Evolutionary conservation across 1,140 invertebrate genomes (phyloP).

Genomic region (Apis cerana): DNA sequence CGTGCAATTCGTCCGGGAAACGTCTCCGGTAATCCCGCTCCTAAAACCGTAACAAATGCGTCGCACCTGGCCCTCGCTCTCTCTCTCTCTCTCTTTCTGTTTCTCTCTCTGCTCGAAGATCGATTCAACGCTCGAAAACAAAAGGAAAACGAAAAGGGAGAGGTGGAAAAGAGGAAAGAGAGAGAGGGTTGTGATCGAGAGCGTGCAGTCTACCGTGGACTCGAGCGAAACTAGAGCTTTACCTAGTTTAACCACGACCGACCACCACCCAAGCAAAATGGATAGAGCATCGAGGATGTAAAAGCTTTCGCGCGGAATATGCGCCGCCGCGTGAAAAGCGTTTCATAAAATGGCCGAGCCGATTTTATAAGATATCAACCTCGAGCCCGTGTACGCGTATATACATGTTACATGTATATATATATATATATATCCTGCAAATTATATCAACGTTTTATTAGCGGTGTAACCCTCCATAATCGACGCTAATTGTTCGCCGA

Average conservation of each 20-base stretch:
- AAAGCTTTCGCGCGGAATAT: slow-evolving; percentile 25
- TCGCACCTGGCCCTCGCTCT: slow-evolving; percentile 7
- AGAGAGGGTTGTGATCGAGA: slow-evolving; percentile 6
- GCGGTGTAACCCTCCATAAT: neutral
- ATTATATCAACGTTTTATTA: slow-evolving; percentile 2
- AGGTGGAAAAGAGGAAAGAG: neutral
- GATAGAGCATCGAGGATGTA: slow-evolving; percentile 10
- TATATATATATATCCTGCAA: too few relatives aligned
- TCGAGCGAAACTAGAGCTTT: slow-evolving; percentile 18
- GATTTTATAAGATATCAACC: slow-evolving; percentile 1
- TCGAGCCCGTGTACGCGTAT: neutral
- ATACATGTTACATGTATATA: neutral
- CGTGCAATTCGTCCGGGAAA: slow-evolving; percentile 6
- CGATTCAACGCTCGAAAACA: slow-evolving; percentile 16
- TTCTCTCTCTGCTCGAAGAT: neutral
- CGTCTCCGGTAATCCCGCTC: slow-evolving; percentile 10
- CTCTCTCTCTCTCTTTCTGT: neutral
- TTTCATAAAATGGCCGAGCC: slow-evolving; percentile 3
- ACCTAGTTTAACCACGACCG: slow-evolving; percentile 10
- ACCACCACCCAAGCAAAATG: slow-evolving; percentile 15
- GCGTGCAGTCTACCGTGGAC: neutral
- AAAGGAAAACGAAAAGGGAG: slow-evolving; percentile 4
- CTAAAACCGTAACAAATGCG: slow-evolving; percentile 39
- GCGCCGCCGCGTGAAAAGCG: neutral
- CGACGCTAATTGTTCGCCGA: slow-evolving; percentile 21